phyloP scores from a whole-genome alignment of 2,113 vertebrate genomes.

The Cyanistes caeruleus region DNA sequence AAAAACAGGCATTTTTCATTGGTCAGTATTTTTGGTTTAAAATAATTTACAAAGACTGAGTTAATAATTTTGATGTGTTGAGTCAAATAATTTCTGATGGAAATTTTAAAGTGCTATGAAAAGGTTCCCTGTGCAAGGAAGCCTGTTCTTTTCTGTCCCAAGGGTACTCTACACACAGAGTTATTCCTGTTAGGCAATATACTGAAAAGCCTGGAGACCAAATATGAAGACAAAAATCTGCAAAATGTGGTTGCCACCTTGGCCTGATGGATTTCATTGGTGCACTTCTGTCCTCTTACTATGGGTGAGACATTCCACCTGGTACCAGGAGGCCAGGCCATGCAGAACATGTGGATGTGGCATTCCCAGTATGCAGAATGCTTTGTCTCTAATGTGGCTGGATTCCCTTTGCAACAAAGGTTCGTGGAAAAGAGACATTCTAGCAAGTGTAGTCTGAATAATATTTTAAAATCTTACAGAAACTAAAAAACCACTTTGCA shows the following conservation, averaged over 20 bases:
- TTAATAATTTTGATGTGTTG: background rate
- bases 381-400: background rate
- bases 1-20: background rate
- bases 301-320: background rate
- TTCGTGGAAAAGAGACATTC: background rate
- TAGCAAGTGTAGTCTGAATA: background rate
- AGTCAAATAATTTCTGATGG: background rate
- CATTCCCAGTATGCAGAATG: background rate
- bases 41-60: background rate
- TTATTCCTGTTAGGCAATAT: background rate
- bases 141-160: background rate
- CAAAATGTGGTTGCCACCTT: background rate
- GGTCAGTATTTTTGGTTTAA: background rate
- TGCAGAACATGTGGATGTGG: rapidly evolving
- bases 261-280: background rate
- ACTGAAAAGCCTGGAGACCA: background rate
- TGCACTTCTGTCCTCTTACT: background rate
- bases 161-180: background rate
- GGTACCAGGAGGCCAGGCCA: background rate
- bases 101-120: background rate
- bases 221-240: background rate
- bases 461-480: background rate
- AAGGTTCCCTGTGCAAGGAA: background rate
- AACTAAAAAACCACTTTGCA: background rate
- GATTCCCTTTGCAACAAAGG: background rate